phyloP scores from a whole-genome alignment of 1,140 invertebrate species.

The Planococcus citri region DNA sequence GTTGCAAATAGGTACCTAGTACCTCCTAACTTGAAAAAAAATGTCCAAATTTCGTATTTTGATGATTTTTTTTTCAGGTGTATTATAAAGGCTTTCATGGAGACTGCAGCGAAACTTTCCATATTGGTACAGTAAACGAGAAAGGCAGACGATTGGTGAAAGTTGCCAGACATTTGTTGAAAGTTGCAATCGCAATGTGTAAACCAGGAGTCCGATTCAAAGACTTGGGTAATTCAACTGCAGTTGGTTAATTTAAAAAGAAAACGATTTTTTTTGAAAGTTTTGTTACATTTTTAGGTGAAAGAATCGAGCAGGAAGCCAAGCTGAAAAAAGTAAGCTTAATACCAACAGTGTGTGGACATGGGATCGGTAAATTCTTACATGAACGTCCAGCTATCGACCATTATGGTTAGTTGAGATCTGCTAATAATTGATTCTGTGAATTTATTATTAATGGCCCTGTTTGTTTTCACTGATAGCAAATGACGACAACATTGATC shows the following conservation, averaged over 20 bases:
- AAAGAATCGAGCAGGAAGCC: constrained; percentile 17
- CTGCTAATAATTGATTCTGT: too few relatives aligned
- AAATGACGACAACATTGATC: neutral
- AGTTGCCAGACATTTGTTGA: constrained; percentile 55
- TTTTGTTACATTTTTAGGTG: too few relatives aligned
- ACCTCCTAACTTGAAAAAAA: constrained; percentile 26
- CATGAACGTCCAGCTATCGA: constrained; percentile 83
- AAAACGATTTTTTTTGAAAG: too few relatives aligned
- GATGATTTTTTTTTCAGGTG: constrained; percentile 42
- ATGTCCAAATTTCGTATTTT: too few relatives aligned
- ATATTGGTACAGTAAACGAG: constrained; percentile 67
- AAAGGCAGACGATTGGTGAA: constrained; percentile 50
- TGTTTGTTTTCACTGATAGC: too few relatives aligned
- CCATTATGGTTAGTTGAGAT: constrained; percentile 38
- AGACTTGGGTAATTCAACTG: constrained; percentile 47
- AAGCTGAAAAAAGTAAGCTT: constrained; percentile 44
- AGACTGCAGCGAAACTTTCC: constrained; percentile 79
- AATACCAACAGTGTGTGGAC: constrained; percentile 70
- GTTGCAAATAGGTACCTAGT: neutral
- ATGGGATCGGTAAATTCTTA: constrained; percentile 86
- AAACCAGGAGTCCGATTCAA: constrained; percentile 57
- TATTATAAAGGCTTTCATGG: constrained; percentile 78
- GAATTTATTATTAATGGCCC: too few relatives aligned
- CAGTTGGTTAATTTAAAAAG: too few relatives aligned
- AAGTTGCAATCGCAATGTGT: constrained; percentile 62